A percentile compares a stretch with the other conserved stretches of the same genome.
Evolutionary conservation across 2,797 vertebrate genomes (phyloP).

Genomic region (Bradypus variegatus): DNA sequence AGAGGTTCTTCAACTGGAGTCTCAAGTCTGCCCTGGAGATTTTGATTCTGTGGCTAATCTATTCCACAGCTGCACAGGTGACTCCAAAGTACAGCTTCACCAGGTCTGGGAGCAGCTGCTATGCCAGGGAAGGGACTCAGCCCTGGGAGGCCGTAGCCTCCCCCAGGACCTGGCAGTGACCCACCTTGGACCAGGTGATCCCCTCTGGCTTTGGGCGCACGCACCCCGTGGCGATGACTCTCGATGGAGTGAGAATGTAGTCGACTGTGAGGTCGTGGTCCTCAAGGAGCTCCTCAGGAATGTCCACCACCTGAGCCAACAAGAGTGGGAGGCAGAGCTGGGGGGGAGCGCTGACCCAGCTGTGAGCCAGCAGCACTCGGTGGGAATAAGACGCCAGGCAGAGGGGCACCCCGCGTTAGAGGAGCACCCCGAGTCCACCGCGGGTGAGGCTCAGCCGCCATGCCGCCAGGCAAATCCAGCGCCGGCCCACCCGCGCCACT

Average conservation of each 20-base stretch:
- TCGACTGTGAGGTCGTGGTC: conserved; percentile 93
- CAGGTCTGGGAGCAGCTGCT: background rate
- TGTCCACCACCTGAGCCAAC: conserved; percentile 81
- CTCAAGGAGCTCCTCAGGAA: conserved; percentile 84
- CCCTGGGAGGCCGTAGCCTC: too few species aligned
- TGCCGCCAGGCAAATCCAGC: accelerated
- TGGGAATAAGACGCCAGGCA: accelerated
- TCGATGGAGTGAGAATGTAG: conserved; percentile 93
- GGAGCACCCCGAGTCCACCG: background rate
- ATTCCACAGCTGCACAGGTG: background rate
- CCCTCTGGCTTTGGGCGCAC: conserved; percentile 81
- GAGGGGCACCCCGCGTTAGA: background rate
- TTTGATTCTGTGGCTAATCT: background rate
- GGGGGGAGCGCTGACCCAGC: accelerated
- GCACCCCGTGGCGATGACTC: conserved; percentile 84
- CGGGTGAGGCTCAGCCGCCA: accelerated
- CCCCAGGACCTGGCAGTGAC: background rate
- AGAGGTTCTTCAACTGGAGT: too few species aligned
- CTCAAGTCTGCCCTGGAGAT: background rate
- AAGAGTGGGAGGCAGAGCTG: background rate
- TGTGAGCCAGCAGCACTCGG: accelerated
- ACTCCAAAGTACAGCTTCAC: accelerated
- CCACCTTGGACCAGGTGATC: conserved; percentile 91
- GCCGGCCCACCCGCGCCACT: accelerated
- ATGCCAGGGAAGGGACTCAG: background rate